Evolutionary conservation across 1,140 invertebrate genomes (phyloP).

Genomic region (Vanessa atalanta): DNA sequence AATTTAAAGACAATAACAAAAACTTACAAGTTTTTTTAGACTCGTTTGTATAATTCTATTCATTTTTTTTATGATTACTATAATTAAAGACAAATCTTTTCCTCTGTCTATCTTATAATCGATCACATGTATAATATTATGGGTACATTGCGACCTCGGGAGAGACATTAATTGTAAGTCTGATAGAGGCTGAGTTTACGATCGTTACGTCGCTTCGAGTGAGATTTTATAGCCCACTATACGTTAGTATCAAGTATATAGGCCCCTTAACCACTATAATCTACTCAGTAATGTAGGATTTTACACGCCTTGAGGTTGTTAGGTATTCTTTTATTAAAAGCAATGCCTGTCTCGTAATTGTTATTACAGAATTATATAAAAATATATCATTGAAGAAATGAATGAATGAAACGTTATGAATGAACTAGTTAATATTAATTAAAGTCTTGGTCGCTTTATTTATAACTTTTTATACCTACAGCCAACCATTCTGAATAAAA

Average conservation of each 20-base stretch:
- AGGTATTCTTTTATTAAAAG: constrained; percentile 1
- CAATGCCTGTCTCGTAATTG: background rate
- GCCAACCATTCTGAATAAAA: too few species aligned
- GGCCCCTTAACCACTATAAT: constrained; percentile 25
- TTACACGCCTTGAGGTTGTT: constrained; percentile 9
- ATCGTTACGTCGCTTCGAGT: constrained; percentile 15
- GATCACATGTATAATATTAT: constrained; percentile 8
- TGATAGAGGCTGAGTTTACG: constrained; percentile 17
- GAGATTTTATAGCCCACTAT: constrained; percentile 27
- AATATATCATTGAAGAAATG: background rate
- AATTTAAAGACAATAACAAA: background rate
- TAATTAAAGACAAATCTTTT: constrained; percentile 2
- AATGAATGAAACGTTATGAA: constrained; percentile 4
- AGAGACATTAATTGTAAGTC: constrained; percentile 28
- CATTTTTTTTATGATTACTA: background rate
- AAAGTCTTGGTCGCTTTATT: background rate
- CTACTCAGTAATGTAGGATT: constrained; percentile 4
- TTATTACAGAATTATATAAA: background rate
- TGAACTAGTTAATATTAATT: constrained; percentile 7
- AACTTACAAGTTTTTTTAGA: background rate
- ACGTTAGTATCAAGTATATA: constrained; percentile 10
- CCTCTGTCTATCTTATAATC: constrained; percentile 3
- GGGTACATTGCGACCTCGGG: constrained; percentile 22
- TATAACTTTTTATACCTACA: background rate
- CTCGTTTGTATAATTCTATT: background rate